Base-by-base conservation (phyloP, 1,140 invertebrate species). In the Rhagoletis zephyria region DNA sequence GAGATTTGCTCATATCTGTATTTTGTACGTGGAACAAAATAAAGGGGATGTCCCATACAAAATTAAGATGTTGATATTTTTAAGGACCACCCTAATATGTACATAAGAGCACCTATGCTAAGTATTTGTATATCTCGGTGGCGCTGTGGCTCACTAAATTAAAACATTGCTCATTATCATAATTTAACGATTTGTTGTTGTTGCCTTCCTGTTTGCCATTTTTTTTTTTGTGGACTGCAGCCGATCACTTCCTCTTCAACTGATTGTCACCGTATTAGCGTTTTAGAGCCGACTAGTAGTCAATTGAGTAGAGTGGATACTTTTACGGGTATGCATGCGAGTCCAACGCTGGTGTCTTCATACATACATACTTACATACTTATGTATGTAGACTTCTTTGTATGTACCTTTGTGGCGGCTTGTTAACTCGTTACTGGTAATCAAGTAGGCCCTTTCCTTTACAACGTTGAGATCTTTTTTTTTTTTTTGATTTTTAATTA, bases 341-440 rank as follows among this genome's bases (percentile, higher is more conserved):
- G n/a, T n/a, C n/a, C n/a, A n/a, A n/a, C n/a, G n/a, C n/a, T n/a
- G 9, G 51, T 56, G 9, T 56, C 4, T 67, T 2, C 45, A 1
- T 48, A 48, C 14, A 14, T 45, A 16, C 14, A 70, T 16, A 42
- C 30, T 9, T 12, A 40, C 40, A 45, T 70, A 70, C 0, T 10
- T 67, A 42, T 67, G 30, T 67, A 48, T 74, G 3, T 70, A 42
- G 42, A 48, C 5, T 74, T 3, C 40, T 40, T 40, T 2, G 65
- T 70, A 4, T n/a, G n/a, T n/a, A n/a, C 4, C 42, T 16, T n/a
- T 14, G 67, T 3, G 67, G n/a, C n/a, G n/a, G 10, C 67, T 74
- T 48, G 67, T 74, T 74, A 74, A 74, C 67, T 74, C 67, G 67
- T 74, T 74, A 74, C 40, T 74, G 67, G 67, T 74, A 48, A n/a